Evolutionary conservation across 2,888 invertebrate genomes (phyloP), one percentile per base, ranked within the genome.

Genomic region (Drosophila emarginata): DNA sequence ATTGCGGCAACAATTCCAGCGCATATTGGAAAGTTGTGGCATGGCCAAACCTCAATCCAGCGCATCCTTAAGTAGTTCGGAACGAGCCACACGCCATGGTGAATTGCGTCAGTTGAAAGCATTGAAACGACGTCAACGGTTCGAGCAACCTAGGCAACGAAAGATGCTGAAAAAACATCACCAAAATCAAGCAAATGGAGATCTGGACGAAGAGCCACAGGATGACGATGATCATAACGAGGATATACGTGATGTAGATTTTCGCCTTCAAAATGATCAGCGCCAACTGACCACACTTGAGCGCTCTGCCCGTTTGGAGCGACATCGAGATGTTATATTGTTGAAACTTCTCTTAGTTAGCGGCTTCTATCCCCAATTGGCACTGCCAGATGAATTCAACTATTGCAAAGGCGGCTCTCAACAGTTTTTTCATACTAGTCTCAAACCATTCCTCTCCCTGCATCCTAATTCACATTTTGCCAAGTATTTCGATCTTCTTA

Each of bases 321-420:
- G 94, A 73, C 94, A 94, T 81, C 94, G 94, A 79, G 96, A 96
- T 87, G 90, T 96, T 14, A 93, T 94, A 67, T 93, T 96, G 91
- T 89, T 96, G 14, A 96, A 96, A 90, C 91, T 97, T 50, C 96
- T 99, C 65, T 92, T 99, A 18, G 96, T 97, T 78, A 96, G 97
- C 91, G 98, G 99, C 0, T 93, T 99, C 60, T 99, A 99, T 91
- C 99, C 99, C 0, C 98, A 99, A 93, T 94, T 98, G 65, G 97
- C 98, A 0, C 94, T 98, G n/a, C 95, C 97, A 0, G 99, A 99
- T 91, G 97, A 97, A 84, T 96, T 96, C 84, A 99, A 99, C 91
- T 95, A 96, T 81, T 97, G 96, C 87, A 97, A 98, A 93, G 95
- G 95, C 0, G 94, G 94, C 21, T 94, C 94, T 18, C 97, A 97